A percentile compares a stretch with the other conserved stretches of the same genome.
These are phyloP conservation scores for Aplysia californica DNA, from an alignment of 1,140 invertebrate species.

Conservation along the genomic window DNA sequence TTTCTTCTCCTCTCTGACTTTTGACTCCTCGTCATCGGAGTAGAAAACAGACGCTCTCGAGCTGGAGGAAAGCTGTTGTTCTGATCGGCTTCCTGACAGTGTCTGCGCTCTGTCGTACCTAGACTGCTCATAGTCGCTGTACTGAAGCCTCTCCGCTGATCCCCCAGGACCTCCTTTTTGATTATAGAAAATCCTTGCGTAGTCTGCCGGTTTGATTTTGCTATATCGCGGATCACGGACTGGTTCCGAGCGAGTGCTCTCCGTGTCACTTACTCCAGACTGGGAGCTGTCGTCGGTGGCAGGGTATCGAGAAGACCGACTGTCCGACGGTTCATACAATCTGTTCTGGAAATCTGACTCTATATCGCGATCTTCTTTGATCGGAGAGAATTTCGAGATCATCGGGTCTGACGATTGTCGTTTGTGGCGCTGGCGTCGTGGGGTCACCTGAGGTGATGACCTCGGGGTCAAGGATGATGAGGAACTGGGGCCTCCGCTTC, in stretches of 20 bases:
- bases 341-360: conserved; percentile 63
- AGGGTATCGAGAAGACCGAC: conserved; percentile 36
- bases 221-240: conserved; percentile 39
- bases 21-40: conserved; percentile 53
- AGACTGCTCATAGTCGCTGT: too few species aligned
- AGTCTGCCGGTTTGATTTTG: conserved; percentile 49
- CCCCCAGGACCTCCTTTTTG: conserved; percentile 14
- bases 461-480: conserved; percentile 40
- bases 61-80: conserved; percentile 35
- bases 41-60: conserved; percentile 31
- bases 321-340: conserved; percentile 2
- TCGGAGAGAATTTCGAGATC: conserved; percentile 70
- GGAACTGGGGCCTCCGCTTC: conserved; percentile 14
- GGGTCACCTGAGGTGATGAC: conserved; percentile 64
- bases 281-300: conserved; percentile 57
- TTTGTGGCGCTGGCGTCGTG: conserved; percentile 60
- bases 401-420: conserved; percentile 65
- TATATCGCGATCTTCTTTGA: conserved; percentile 71
- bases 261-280: conserved; percentile 61
- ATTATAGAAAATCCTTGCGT: conserved; percentile 55
- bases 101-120: conserved; percentile 8
- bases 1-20: conserved; percentile 72
- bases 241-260: conserved; percentile 61
- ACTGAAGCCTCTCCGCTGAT: conserved; percentile 16
- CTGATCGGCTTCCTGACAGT: conserved; percentile 40